Percentiles rank a stretch among this genome's conserved stretches.
phyloP scores from a whole-genome alignment of 2,888 invertebrate species.

The Muschampia plurimacula region DNA sequence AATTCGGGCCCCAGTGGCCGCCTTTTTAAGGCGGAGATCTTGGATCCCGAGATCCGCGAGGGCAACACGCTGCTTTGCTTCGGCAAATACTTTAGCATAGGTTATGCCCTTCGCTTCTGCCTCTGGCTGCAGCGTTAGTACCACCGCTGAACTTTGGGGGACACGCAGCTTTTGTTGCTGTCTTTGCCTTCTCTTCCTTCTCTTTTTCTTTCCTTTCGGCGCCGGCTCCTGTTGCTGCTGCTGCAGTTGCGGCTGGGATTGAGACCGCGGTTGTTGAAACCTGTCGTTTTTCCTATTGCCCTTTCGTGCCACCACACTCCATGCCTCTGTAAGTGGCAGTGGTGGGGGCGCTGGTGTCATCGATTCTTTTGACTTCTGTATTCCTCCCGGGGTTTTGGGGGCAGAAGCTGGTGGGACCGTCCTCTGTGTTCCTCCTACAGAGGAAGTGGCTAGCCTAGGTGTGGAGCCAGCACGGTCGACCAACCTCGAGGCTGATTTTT shows the following conservation, averaged over 20 bases:
- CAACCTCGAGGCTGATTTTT: no score
- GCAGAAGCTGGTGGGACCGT: neutral
- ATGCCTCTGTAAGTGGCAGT: neutral
- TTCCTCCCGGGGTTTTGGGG: neutral
- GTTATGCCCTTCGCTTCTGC: neutral
- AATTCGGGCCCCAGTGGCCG: slow-evolving; percentile 3
- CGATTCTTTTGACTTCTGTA: neutral
- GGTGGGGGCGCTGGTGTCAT: neutral
- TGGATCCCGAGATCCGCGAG: neutral
- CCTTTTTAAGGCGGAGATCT: neutral
- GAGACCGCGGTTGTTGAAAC: neutral
- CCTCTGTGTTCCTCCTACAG: neutral
- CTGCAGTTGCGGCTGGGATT: neutral
- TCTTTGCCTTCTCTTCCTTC: no score
- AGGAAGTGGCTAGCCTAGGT: neutral
- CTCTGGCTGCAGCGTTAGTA: slow-evolving; percentile 5
- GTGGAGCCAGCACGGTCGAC: neutral
- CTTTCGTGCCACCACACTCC: slow-evolving; percentile 7
- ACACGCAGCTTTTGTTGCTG: neutral
- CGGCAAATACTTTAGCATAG: slow-evolving; percentile 2
- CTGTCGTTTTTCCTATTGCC: neutral
- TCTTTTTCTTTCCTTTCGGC: neutral
- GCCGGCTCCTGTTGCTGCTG: neutral
- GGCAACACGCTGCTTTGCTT: neutral
- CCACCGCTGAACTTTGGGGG: neutral